Evolutionary conservation across 2,888 invertebrate genomes (phyloP).

Genomic region (Mycalesis mineus): DNA sequence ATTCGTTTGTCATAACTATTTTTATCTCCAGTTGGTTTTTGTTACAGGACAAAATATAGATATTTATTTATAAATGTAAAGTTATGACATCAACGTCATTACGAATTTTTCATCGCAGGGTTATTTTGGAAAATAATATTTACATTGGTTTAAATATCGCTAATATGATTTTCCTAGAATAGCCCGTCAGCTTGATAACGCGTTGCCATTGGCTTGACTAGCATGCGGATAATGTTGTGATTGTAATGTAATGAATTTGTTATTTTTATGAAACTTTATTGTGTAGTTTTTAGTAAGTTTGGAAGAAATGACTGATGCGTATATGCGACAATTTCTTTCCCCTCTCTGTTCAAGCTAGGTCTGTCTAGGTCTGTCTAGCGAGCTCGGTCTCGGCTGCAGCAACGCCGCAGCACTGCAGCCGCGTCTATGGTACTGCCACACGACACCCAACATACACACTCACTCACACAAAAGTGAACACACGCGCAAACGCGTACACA

Average conservation of each 20-base stretch:
- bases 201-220: not conserved
- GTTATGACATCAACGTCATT: not conserved
- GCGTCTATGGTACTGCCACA: constrained; percentile 69
- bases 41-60: no score
- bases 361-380: constrained; percentile 73
- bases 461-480: not conserved
- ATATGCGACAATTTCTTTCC: constrained; percentile 74
- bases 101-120: not conserved
- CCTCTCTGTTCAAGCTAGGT: constrained; percentile 76
- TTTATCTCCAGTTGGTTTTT: no score
- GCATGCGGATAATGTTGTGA: constrained; percentile 13
- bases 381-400: constrained; percentile 63
- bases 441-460: constrained; percentile 26
- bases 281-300: constrained; percentile 39
- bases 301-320: constrained; percentile 76
- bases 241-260: constrained; percentile 18
- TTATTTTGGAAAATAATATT: not conserved
- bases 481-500: constrained; percentile 23
- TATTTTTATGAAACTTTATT: constrained; percentile 13
- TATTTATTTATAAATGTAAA: not conserved
- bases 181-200: not conserved
- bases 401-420: constrained; percentile 54
- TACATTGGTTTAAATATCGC: not conserved
- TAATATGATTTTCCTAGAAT: not conserved
- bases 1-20: no score